Percentiles rank a stretch among this genome's conserved stretches.
phyloP scores from a whole-genome alignment of 2,113 vertebrate genomes.

The Echinops telfairi region DNA sequence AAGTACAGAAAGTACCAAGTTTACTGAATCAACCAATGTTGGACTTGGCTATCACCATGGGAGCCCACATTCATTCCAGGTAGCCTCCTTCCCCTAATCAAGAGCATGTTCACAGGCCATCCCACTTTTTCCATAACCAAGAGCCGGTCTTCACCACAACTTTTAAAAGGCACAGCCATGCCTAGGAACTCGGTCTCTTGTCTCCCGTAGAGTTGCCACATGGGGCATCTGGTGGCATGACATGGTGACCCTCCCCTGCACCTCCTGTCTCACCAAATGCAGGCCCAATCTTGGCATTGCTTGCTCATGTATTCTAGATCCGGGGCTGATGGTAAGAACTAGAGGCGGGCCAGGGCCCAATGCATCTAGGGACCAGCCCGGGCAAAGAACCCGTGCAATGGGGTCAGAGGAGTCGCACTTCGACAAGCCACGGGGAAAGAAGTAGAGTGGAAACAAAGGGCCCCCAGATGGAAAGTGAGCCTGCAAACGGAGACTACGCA shows the following conservation, averaged over 20 bases:
- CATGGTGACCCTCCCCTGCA: background rate
- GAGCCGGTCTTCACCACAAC: background rate
- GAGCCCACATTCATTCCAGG: slow-evolving; percentile 15
- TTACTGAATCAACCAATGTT: slow-evolving; percentile 8
- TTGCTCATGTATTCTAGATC: background rate
- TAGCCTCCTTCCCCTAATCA: background rate
- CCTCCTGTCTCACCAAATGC: background rate
- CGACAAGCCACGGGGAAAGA: background rate
- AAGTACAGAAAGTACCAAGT: slow-evolving; percentile 61
- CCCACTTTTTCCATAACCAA: background rate
- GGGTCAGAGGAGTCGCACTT: background rate
- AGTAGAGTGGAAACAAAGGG: background rate
- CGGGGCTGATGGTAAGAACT: too few species aligned
- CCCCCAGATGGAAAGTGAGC: background rate
- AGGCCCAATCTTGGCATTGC: background rate
- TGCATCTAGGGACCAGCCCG: background rate
- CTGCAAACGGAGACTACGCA: background rate
- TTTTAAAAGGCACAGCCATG: background rate
- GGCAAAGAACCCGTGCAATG: background rate
- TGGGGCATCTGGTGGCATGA: background rate
- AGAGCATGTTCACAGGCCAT: background rate
- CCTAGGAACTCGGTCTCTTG: background rate
- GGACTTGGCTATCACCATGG: slow-evolving; percentile 5
- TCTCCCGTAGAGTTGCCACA: background rate
- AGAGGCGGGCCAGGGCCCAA: background rate